phyloP scores from a whole-genome alignment of 2,113 vertebrate genomes.

The Pluvianellus socialis region DNA sequence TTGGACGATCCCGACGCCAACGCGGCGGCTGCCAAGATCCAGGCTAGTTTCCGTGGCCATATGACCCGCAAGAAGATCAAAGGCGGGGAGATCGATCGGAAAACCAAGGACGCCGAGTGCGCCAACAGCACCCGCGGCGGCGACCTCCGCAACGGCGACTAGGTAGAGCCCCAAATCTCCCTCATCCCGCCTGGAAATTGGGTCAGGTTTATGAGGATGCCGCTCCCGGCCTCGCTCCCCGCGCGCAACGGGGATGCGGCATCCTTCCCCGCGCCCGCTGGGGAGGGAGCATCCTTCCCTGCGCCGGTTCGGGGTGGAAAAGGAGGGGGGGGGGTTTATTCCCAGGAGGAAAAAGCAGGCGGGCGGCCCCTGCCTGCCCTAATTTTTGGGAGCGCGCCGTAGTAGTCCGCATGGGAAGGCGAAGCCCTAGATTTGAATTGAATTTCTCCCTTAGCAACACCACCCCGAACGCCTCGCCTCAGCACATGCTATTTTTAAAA shows the following conservation, averaged over 20 bases:
- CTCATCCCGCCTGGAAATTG: accelerated
- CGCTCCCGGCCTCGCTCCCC: not conserved
- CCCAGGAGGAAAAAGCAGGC: not conserved
- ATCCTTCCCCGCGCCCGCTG: not conserved
- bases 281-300: not conserved
- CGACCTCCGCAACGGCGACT: constrained; percentile 79
- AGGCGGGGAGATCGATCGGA: constrained; percentile 79
- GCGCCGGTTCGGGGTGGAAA: no score
- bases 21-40: constrained; percentile 95
- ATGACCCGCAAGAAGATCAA: constrained; percentile 99
- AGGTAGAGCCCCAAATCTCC: not conserved
- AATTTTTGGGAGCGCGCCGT: constrained; percentile 44
- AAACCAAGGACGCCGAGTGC: constrained; percentile 87
- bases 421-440: constrained; percentile 46
- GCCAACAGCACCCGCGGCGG: constrained; percentile 81
- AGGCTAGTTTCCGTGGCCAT: constrained; percentile 96
- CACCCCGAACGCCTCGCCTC: constrained; percentile 51
- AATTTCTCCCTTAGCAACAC: constrained; percentile 64
- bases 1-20: constrained; percentile 96
- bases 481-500: constrained; percentile 66
- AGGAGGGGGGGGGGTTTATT: not conserved
- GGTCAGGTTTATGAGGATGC: not conserved
- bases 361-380: constrained; percentile 31
- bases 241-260: not conserved
- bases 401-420: constrained; percentile 39